phyloP scores from a whole-genome alignment of 2,888 invertebrate genomes.

The Osmoderma eremita region DNA sequence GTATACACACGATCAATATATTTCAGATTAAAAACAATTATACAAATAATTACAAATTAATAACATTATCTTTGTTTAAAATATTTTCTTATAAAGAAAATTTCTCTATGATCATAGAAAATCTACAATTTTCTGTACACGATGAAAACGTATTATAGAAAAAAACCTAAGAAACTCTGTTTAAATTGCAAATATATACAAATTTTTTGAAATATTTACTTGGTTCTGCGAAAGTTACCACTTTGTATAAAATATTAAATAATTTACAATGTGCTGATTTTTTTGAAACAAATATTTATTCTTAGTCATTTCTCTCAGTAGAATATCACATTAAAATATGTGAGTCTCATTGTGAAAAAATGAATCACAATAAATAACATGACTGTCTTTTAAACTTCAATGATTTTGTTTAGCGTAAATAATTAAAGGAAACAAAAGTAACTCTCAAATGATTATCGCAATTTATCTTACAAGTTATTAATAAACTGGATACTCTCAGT shows the following conservation, averaged over 20 bases:
- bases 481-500: conserved; percentile 35
- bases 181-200: conserved; percentile 43
- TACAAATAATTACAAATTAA: conserved; percentile 63
- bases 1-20: conserved; percentile 40
- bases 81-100: conserved; percentile 63
- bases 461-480: conserved; percentile 30
- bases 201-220: conserved; percentile 45
- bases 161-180: conserved; percentile 43
- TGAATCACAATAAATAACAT: conserved; percentile 23
- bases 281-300: conserved; percentile 30
- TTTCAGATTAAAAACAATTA: conserved; percentile 58
- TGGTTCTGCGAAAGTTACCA: conserved; percentile 42
- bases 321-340: conserved; percentile 36
- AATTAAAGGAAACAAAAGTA: conserved; percentile 7
- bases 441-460: conserved; percentile 28
- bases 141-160: conserved; percentile 45
- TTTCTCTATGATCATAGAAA: conserved; percentile 59
- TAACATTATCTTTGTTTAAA: conserved; percentile 57
- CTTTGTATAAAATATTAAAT: conserved; percentile 39
- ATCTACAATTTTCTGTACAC: conserved; percentile 55
- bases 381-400: conserved; percentile 4
- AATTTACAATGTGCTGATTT: conserved; percentile 34
- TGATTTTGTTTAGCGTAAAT: conserved; percentile 6
- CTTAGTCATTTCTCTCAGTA: conserved; percentile 34
- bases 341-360: conserved; percentile 25